These are phyloP conservation scores for Xyrauchen texanus DNA, from an alignment of 2,113 vertebrate genomes.

Conservation along the genomic window DNA sequence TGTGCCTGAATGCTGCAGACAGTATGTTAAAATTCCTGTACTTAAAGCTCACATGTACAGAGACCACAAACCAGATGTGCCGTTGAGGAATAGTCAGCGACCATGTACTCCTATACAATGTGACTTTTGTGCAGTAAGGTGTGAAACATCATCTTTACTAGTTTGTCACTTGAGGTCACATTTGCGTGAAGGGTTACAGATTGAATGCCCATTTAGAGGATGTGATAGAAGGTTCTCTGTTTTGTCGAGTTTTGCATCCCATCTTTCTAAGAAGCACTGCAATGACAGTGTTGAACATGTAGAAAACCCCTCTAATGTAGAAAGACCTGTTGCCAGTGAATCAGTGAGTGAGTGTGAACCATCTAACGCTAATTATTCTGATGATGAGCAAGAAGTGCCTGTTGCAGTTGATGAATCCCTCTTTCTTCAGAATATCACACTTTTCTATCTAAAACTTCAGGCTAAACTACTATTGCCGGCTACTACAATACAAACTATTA, in stretches of 20 bases:
- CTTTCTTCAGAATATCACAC: slow-evolving; percentile 7
- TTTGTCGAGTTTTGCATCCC: slow-evolving; percentile 16
- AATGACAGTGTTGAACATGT: slow-evolving; percentile 11
- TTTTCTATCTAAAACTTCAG: slow-evolving; percentile 23
- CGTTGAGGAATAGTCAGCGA: background rate
- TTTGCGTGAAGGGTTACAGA: background rate
- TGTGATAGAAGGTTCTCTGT: background rate
- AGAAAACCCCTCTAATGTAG: background rate
- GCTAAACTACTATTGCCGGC: slow-evolving; percentile 16
- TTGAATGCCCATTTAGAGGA: background rate
- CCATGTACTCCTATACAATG: background rate
- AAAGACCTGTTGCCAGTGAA: background rate
- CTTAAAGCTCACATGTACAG: slow-evolving; percentile 30
- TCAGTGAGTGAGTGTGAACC: background rate
- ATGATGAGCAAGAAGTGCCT: background rate
- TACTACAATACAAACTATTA: slow-evolving; percentile 12
- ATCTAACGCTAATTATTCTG: too few relatives aligned
- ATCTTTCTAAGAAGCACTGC: background rate
- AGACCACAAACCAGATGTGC: slow-evolving; percentile 9
- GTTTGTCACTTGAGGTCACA: background rate
- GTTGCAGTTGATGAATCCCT: background rate
- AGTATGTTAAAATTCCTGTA: too few relatives aligned
- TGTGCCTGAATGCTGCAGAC: too few relatives aligned
- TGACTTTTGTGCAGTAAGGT: background rate
- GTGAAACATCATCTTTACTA: background rate